A percentile compares a stretch with the other conserved stretches of the same genome.
These are phyloP conservation scores for Sphaeridia pumilis DNA, from an alignment of 2,888 invertebrate genomes.

Conservation along the genomic window DNA sequence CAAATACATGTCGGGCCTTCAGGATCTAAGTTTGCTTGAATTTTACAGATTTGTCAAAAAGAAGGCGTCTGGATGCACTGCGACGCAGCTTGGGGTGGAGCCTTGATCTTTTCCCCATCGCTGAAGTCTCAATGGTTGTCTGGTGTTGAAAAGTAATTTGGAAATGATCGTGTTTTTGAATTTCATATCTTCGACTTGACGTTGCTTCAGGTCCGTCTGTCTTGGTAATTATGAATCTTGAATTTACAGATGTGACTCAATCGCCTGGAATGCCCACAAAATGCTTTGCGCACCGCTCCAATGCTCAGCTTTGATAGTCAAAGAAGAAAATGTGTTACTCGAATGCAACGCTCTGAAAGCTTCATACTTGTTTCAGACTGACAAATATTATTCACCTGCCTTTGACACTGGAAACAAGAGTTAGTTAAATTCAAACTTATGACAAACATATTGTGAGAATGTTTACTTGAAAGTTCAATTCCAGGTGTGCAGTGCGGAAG, in stretches of 20 bases:
- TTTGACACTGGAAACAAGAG: slow-evolving; percentile 79
- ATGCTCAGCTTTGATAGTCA: slow-evolving; percentile 58
- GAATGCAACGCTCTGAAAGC: slow-evolving; percentile 59
- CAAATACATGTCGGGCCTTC: background rate
- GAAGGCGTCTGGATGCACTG: slow-evolving; percentile 68
- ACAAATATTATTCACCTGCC: slow-evolving; percentile 67
- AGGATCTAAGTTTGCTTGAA: background rate
- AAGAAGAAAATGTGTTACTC: slow-evolving; percentile 50
- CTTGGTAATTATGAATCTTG: background rate
- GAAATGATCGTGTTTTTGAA: background rate
- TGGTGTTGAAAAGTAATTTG: background rate
- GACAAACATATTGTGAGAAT: background rate
- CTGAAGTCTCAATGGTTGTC: slow-evolving; percentile 46
- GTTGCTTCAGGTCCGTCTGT: background rate
- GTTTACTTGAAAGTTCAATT: too few species aligned
- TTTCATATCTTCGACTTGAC: background rate
- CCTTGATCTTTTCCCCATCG: slow-evolving; percentile 55
- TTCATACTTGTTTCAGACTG: slow-evolving; percentile 67
- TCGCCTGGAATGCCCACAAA: slow-evolving; percentile 79
- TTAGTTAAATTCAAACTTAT: slow-evolving; percentile 12
- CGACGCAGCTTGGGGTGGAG: slow-evolving; percentile 72
- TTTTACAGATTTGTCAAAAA: slow-evolving; percentile 48
- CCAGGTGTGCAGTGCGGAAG: slow-evolving; percentile 73
- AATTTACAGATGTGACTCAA: slow-evolving; percentile 54
- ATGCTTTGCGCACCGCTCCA: slow-evolving; percentile 69